Evolutionary conservation across 2,888 invertebrate species (phyloP).

Genomic region (Lithosia quadra): DNA sequence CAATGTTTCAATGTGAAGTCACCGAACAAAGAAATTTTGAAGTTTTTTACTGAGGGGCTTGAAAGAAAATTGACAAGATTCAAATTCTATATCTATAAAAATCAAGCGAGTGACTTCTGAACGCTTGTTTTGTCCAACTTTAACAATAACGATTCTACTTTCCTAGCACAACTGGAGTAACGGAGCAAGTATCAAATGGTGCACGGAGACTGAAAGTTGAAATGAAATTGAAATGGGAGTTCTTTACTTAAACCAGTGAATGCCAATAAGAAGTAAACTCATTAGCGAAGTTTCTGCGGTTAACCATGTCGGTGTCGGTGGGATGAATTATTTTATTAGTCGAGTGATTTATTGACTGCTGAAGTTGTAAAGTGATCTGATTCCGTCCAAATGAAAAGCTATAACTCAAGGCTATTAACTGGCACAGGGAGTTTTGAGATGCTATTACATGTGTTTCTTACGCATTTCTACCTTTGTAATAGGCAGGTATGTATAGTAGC

Average conservation of each 20-base stretch:
- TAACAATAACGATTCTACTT: conserved; percentile 19
- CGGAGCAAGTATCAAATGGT: conserved; percentile 14
- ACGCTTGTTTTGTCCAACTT: conserved; percentile 11
- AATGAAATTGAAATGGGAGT: conserved; percentile 56
- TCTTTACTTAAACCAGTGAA: conserved; percentile 47
- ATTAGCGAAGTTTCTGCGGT: conserved; percentile 51
- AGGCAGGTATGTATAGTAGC: neutral
- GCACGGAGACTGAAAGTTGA: conserved; percentile 35
- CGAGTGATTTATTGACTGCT: conserved; percentile 47
- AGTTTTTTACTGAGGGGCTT: neutral
- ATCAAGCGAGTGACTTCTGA: neutral
- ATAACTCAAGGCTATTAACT: conserved; percentile 2
- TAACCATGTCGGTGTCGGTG: conserved; percentile 38
- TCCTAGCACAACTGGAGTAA: conserved; percentile 6
- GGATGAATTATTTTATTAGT: conserved; percentile 48
- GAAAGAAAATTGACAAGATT: neutral
- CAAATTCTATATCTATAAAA: neutral
- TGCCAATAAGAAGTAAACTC: conserved; percentile 56
- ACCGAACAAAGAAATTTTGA: neutral
- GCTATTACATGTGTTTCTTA: neutral
- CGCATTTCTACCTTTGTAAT: neutral
- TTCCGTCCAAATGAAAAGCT: neutral
- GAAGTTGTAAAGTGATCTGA: conserved; percentile 25
- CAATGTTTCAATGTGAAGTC: neutral
- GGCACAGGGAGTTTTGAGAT: neutral